phyloP scores from a whole-genome alignment of 2,888 invertebrate species.

The Eupsilia transversa region DNA sequence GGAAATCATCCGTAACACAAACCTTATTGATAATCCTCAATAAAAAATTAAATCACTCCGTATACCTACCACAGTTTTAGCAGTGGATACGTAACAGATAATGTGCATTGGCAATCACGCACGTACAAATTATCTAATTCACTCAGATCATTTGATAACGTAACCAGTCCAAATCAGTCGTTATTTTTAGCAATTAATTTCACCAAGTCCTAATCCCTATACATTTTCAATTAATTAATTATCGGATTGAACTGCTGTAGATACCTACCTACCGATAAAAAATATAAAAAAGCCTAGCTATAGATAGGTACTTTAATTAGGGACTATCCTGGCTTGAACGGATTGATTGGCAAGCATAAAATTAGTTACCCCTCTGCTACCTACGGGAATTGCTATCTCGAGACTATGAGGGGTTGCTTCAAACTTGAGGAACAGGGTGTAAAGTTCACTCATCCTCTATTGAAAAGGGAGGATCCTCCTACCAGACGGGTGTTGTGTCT shows the following conservation, averaged over 20 bases:
- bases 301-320: not conserved
- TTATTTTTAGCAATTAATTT: slow-evolving; percentile 35
- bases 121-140: slow-evolving; percentile 78
- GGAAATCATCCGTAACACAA: too few species aligned
- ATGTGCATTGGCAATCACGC: slow-evolving; percentile 72
- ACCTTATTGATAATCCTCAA: not conserved
- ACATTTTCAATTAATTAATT: slow-evolving; percentile 10
- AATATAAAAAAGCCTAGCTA: not conserved
- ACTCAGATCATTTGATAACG: slow-evolving; percentile 48
- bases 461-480: too few species aligned
- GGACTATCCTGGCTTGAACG: not conserved
- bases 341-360: not conserved
- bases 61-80: slow-evolving; percentile 37
- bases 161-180: slow-evolving; percentile 11
- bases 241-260: not conserved
- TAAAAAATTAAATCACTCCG: slow-evolving; percentile 47
- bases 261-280: not conserved
- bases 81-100: slow-evolving; percentile 62
- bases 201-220: slow-evolving; percentile 8
- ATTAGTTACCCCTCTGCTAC: too few species aligned
- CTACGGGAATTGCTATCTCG: not conserved
- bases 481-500: too few species aligned
- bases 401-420: not conserved
- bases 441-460: too few species aligned
- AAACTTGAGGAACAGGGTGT: too few species aligned